Percentiles rank a stretch among this genome's conserved stretches.
Evolutionary conservation across 2,797 vertebrate species (phyloP).

Genomic region (Pantherophis vulpinus): DNA sequence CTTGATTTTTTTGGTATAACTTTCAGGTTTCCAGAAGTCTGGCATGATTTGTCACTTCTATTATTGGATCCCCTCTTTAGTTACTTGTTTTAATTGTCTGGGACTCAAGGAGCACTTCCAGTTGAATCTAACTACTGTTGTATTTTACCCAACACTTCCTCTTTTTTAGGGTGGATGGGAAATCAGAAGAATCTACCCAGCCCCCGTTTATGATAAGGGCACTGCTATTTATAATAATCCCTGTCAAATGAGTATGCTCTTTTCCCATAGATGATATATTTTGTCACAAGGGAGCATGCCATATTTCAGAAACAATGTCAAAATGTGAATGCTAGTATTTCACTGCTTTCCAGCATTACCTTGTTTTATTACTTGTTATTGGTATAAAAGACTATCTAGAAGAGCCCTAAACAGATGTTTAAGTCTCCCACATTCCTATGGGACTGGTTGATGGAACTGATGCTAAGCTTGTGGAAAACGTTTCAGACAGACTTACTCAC

Average conservation of each 20-base stretch:
- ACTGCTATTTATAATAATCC: not conserved
- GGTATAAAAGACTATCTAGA: not conserved
- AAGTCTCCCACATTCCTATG: not conserved
- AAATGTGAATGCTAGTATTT: not conserved
- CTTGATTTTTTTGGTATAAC: not conserved
- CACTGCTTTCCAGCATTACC: not conserved
- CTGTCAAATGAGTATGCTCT: not conserved
- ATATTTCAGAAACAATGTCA: not conserved
- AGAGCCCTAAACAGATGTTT: not conserved
- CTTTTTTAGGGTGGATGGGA: not conserved
- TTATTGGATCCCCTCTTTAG: not conserved
- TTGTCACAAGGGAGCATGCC: not conserved
- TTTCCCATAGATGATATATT: not conserved
- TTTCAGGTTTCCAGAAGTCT: not conserved
- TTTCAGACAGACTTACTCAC: not conserved
- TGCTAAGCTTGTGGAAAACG: not conserved
- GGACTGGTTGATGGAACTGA: not conserved
- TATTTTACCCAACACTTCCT: not conserved
- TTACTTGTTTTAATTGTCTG: not conserved
- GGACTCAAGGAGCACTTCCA: not conserved
- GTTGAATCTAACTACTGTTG: not conserved
- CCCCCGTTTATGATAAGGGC: not conserved
- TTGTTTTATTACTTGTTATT: not conserved
- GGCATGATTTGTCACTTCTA: not conserved
- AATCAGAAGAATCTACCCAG: not conserved